Evolutionary conservation across 2,113 vertebrate species (phyloP).

Genomic region (Blennius ocellaris): DNA sequence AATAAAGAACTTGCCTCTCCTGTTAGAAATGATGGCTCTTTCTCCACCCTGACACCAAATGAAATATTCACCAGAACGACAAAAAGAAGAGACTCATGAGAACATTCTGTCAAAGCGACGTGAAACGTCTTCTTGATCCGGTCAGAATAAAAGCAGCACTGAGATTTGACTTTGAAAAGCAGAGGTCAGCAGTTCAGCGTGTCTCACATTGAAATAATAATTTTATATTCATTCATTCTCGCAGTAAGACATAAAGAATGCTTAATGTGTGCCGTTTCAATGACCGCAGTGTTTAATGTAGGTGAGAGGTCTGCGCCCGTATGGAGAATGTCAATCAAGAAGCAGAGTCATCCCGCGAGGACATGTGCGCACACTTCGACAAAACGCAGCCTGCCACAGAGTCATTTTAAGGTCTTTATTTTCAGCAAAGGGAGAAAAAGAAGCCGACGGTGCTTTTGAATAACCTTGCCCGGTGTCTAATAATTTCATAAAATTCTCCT

Average conservation of each 20-base stretch:
- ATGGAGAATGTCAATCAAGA: slow-evolving; percentile 42
- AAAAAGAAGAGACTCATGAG: slow-evolving; percentile 17
- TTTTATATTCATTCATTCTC: slow-evolving; percentile 2
- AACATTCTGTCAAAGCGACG: slow-evolving; percentile 16
- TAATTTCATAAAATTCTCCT: slow-evolving; percentile 32
- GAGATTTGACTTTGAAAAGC: slow-evolving; percentile 18
- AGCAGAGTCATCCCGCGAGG: slow-evolving; percentile 32
- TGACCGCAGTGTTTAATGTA: slow-evolving; percentile 44
- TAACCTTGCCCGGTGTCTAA: slow-evolving; percentile 60
- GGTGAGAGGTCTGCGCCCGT: slow-evolving; percentile 35
- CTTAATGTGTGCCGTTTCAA: slow-evolving; percentile 31
- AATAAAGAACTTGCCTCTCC: slow-evolving; percentile 6
- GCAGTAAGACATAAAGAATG: not conserved
- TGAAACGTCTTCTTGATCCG: not conserved
- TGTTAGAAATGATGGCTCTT: slow-evolving; percentile 15
- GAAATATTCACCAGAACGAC: slow-evolving; percentile 11
- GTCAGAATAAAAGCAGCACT: not conserved
- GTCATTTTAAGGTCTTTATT: slow-evolving; percentile 47
- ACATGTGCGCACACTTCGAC: slow-evolving; percentile 1
- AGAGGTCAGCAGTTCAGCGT: slow-evolving; percentile 32
- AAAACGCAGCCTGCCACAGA: not conserved
- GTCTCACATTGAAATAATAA: slow-evolving; percentile 20
- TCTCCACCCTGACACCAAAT: slow-evolving; percentile 24
- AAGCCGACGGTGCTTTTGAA: slow-evolving; percentile 28
- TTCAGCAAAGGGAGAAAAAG: not conserved